Evolutionary conservation across 2,888 invertebrate species (phyloP).

Genomic region (Synergus japonicus): DNA sequence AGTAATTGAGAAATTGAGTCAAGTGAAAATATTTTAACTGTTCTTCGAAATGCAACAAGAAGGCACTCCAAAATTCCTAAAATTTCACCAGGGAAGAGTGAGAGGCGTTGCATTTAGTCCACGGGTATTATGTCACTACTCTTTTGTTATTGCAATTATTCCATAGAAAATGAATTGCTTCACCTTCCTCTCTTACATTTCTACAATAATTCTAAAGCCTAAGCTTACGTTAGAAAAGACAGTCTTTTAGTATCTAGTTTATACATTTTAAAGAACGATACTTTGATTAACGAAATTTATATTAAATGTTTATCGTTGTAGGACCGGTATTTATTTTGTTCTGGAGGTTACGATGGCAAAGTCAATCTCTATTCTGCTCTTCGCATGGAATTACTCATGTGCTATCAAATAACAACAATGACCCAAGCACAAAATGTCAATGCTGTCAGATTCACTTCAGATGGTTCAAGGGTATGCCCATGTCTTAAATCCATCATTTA

Average conservation of each 20-base stretch:
- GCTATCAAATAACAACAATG: slow-evolving; percentile 76
- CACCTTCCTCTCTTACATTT: neutral
- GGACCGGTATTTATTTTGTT: slow-evolving; percentile 78
- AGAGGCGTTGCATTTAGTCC: slow-evolving; percentile 76
- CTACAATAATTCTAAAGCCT: neutral
- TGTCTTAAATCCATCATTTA: neutral
- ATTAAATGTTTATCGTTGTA: slow-evolving; percentile 51
- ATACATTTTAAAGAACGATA: neutral
- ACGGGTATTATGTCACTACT: slow-evolving; percentile 62
- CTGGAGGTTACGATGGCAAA: slow-evolving; percentile 78
- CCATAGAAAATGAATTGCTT: neutral
- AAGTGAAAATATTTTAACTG: neutral
- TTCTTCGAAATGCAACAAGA: slow-evolving; percentile 71
- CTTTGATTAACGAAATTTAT: neutral
- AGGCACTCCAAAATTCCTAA: slow-evolving; percentile 73
- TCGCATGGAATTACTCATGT: slow-evolving; percentile 75
- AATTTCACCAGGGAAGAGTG: slow-evolving; percentile 74
- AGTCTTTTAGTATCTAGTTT: neutral
- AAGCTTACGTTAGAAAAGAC: neutral
- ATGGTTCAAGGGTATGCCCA: slow-evolving; percentile 73
- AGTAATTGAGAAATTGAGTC: neutral
- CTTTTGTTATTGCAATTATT: slow-evolving; percentile 26
- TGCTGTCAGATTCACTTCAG: slow-evolving; percentile 77
- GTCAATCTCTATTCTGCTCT: slow-evolving; percentile 77
- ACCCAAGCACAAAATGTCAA: slow-evolving; percentile 76